Evolutionary conservation across 2,113 vertebrate genomes (phyloP), one percentile per base, ranked within the genome.

Genomic region (Cynocephalus volans): DNA sequence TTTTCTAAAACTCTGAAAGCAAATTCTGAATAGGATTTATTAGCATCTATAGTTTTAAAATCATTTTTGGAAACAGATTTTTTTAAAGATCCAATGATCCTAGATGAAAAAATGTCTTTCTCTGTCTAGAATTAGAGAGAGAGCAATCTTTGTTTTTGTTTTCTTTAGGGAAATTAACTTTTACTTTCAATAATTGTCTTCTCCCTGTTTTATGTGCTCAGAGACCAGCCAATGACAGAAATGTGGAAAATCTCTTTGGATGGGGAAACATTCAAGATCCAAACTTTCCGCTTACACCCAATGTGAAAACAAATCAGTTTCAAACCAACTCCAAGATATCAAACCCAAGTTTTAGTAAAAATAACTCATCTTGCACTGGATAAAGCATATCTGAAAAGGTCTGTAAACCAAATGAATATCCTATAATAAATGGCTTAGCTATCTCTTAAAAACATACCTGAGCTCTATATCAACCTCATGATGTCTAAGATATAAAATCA

Each of bases 321-420:
- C 31, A 5, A 77, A 28, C 48, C 62, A 81, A 52, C 26, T 11
- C 41, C 56, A n/a, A 70, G 50, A 62, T 9, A 56, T 2, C 65
- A 73, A 65, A 64, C 54, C 24, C 52, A 31, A 15, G 14, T 24
- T 65, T 77, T 23, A 28, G 24, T 5, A 48, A 33, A 41, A 41
- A 19, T 17, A 24, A 41, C 6, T 41, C 52, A 0, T 31, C 73
- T 18, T 23, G n/a, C n/a, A 3, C 31, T 54, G 26, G 31, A 52
- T 24, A 56, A 41, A 41, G 41, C 17, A 6, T 6, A 2, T 52
- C 33, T 41, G 23, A 21, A 67, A 13, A 80, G 17, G 3, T 24
- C 36, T 67, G 11, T 5, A 10, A 45, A 13, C 3, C 5, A 12
- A 8, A 7, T 0, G 14, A 28, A 21, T 10, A 7, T 10, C n/a